Evolutionary conservation across 2,888 invertebrate species (phyloP).

Genomic region (Aporophyla nigra): DNA sequence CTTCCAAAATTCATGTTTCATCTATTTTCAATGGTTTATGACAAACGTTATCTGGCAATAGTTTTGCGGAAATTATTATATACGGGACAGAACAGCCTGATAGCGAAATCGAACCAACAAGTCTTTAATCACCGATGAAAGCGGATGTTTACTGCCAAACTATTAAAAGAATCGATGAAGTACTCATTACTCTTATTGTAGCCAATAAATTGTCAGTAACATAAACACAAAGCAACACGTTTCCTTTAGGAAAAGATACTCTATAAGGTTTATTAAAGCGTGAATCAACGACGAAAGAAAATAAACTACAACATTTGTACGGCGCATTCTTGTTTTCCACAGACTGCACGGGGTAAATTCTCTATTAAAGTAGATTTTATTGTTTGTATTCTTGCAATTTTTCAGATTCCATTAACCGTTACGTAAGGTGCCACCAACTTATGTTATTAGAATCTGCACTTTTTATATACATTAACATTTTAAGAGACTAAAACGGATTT

Average conservation of each 20-base stretch:
- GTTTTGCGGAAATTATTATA: neutral
- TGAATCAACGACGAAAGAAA: constrained; percentile 37
- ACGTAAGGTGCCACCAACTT: neutral
- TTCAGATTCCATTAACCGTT: constrained; percentile 27
- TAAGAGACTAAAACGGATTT: no score
- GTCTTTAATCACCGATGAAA: constrained; percentile 41
- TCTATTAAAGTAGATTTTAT: constrained; percentile 45
- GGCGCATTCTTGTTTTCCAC: constrained; percentile 37
- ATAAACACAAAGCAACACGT: constrained; percentile 51
- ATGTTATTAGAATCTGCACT: neutral
- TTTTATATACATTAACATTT: neutral
- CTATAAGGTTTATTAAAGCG: constrained; percentile 51
- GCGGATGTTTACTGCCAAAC: constrained; percentile 27
- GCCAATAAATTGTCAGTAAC: constrained; percentile 50
- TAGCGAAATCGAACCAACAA: constrained; percentile 17
- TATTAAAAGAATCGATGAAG: constrained; percentile 31
- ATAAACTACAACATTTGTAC: constrained; percentile 39
- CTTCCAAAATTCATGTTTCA: neutral
- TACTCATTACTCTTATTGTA: constrained; percentile 48
- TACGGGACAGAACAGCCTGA: neutral
- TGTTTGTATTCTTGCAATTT: constrained; percentile 15
- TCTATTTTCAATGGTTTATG: neutral
- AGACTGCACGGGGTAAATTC: constrained; percentile 28
- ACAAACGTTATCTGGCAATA: neutral
- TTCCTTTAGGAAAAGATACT: constrained; percentile 49